Base-by-base conservation (phyloP, 1,140 invertebrate genomes). In the Protaetia brevitarsis region DNA sequence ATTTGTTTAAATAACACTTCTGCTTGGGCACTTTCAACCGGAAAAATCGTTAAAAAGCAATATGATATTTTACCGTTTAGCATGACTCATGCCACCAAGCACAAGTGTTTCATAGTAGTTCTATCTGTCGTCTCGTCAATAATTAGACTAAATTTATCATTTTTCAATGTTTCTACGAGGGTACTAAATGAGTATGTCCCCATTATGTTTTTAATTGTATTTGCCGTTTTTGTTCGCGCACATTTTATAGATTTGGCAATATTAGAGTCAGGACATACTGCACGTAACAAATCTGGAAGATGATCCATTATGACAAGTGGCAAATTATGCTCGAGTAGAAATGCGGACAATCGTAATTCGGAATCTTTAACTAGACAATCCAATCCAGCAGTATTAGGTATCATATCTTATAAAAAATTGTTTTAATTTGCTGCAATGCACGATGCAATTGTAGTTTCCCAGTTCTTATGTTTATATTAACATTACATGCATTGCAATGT, bases 101-200 rank as follows among this genome's bases (percentile, higher is more conserved):
- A 69, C 31, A 73, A 70, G 61, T 74, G 68, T 69, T 74, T 76
- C n/a, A 64, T 71, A 37, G 65, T 65, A 37, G 34, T 68, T 60
- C 63, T 70, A 56, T 77, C 73, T 34, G n/a, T n/a, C n/a, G 74
- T 76, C 37, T 78, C 72, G 66, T 76, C 74, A 56, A 74, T 71
- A 41, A 77, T 58, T 2, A 76, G 62, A 31, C 73, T 68, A 74
- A 77, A 75, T 29, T 72, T 69, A 16, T 29, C 69, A 56, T 11
- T 56, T 56, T 56, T 56, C 16, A 56, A n/a, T 56, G 19, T 7
- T 7, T 11, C 6, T 10, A 16, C 16, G 6, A 21, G 7, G 8
- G 11, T 56, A 10, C 19, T 6, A 7, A 16, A 56, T 56, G 11
- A 11, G 19, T 21, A n/a, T 6, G 11, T 16, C 6, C 29, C 60